Base-by-base conservation (phyloP, 2,113 vertebrate species). In the Paralichthys olivaceus region DNA sequence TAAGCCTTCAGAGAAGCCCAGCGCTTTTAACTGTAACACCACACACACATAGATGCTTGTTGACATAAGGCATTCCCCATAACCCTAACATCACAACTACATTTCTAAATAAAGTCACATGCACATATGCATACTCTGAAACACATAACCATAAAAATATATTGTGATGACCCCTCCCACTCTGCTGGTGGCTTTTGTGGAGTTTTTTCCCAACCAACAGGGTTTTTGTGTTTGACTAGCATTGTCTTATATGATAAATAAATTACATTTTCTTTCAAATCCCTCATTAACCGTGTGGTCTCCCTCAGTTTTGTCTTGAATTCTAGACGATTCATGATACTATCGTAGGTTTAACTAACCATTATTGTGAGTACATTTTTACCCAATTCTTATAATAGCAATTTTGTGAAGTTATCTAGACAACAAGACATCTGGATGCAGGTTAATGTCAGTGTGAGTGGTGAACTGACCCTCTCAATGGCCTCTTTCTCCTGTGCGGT, bases 401-500 rank as follows among this genome's bases (percentile, higher is more conserved):
- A 13, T 26, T 17, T 28, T 58, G 34, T n/a, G 7, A 26, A 49
- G 13, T 64, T 63, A 40, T 28, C 7, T 9, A 59, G 56, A 23
- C 25, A 64, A 43, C 12, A 8, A 20, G 8, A 47, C 68, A 59
- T 15, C 37, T 58, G 19, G 26, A 13, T 69, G 15, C 19, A 45
- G 20, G 7, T 7, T 55, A 1, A n/a, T 13, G n/a, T n/a, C n/a
- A 22, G 14, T 22, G 29, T 15, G 19, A 19, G 12, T 29, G 34
- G 49, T 45, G 7, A 12, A 76, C 86, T 73, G 75, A 95, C 94
- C 92, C 94, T 93, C 78, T 95, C 94, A 6, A 94, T 95, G 54
- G 94, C 94, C 79, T 95, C 94, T 70, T 95, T 95, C 89, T 95
- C 94, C 83, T 95, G 94, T 28, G 91, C 91, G 28, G 94, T 94